These are phyloP conservation scores for Hypena proboscidalis DNA, from an alignment of 2,888 invertebrate species.

Conservation along the genomic window DNA sequence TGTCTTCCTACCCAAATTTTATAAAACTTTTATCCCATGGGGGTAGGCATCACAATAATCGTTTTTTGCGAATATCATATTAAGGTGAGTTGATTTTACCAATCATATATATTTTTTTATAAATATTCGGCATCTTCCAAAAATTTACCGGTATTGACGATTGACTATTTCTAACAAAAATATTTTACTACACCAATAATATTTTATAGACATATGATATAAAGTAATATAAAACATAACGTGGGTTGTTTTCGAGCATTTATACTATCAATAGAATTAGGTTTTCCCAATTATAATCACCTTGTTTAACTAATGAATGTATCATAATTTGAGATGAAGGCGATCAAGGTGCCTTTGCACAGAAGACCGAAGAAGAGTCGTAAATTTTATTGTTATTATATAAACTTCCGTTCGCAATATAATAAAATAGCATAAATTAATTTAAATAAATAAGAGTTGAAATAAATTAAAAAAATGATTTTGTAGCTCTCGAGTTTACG, in stretches of 20 bases:
- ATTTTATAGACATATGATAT: neutral
- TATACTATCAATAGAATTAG: slow-evolving; percentile 19
- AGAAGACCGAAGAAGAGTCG: slow-evolving; percentile 12
- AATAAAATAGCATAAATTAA: slow-evolving; percentile 4
- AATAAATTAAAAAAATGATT: neutral
- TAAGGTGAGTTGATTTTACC: too few relatives aligned
- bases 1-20: too few relatives aligned
- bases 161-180: too few relatives aligned
- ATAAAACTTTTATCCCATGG: too few relatives aligned
- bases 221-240: slow-evolving; percentile 13
- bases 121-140: too few relatives aligned
- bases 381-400: slow-evolving; percentile 32
- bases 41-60: too few relatives aligned
- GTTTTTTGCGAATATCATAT: too few relatives aligned
- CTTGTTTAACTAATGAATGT: slow-evolving; percentile 20
- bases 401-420: slow-evolving; percentile 25
- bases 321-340: slow-evolving; percentile 15
- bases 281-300: slow-evolving; percentile 20
- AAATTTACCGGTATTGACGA: too few relatives aligned
- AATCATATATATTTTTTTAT: too few relatives aligned
- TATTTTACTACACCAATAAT: too few relatives aligned
- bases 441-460: slow-evolving; percentile 2
- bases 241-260: slow-evolving; percentile 16
- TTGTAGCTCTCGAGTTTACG: too few relatives aligned
- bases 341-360: slow-evolving; percentile 23